A percentile compares a stretch with the other conserved stretches of the same genome.
phyloP scores from a whole-genome alignment of 1,140 invertebrate genomes.

The Tetramorium alpestre region DNA sequence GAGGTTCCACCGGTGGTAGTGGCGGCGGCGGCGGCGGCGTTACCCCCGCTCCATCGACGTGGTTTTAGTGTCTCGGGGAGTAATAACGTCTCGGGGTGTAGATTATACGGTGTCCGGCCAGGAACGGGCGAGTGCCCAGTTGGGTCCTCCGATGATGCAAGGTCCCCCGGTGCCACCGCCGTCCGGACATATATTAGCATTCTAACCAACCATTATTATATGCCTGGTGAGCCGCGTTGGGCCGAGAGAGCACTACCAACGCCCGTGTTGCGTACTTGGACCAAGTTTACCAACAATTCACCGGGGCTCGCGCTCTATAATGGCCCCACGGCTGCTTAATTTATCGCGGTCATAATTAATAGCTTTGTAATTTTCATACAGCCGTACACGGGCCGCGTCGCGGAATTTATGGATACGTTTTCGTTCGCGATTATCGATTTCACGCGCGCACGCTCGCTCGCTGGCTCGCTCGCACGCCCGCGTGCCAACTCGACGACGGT shows the following conservation, averaged over 20 bases:
- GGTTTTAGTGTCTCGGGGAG: conserved; percentile 85
- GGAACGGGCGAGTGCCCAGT: conserved; percentile 84
- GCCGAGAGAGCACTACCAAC: conserved; percentile 78
- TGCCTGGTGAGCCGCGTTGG: conserved; percentile 84
- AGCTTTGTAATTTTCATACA: conserved; percentile 86
- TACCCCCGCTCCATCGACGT: conserved; percentile 64
- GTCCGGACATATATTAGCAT: conserved; percentile 86
- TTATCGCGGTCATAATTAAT: conserved; percentile 86
- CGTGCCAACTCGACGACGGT: conserved; percentile 58
- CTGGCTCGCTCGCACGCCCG: background rate
- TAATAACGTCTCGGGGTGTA: conserved; percentile 85
- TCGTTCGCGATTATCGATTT: conserved; percentile 79
- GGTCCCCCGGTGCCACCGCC: conserved; percentile 84
- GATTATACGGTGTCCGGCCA: conserved; percentile 84
- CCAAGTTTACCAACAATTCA: conserved; percentile 87
- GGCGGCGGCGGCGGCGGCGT: conserved; percentile 47
- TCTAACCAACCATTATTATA: conserved; percentile 86
- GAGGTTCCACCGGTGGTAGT: conserved; percentile 48
- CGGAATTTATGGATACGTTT: conserved; percentile 81
- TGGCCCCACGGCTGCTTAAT: conserved; percentile 85
- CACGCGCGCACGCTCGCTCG: conserved; percentile 22
- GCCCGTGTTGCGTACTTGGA: conserved; percentile 85
- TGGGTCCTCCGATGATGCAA: conserved; percentile 86
- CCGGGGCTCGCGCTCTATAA: conserved; percentile 84
- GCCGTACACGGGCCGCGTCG: conserved; percentile 75